These are phyloP conservation scores for Phaethon lepturus DNA, from an alignment of 2,113 vertebrate genomes.

Conservation along the genomic window DNA sequence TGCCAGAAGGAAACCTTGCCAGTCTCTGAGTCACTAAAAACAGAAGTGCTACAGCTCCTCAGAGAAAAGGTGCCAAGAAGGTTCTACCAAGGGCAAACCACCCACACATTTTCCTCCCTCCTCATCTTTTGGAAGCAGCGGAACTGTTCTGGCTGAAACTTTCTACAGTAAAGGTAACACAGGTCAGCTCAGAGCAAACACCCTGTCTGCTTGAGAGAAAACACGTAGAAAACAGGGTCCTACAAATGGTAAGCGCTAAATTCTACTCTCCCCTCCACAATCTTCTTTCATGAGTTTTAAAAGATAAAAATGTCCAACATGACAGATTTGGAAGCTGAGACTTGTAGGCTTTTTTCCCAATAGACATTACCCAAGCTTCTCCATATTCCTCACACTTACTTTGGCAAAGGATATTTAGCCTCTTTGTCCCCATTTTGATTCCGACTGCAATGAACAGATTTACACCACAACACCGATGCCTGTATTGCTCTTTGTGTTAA, in stretches of 20 bases:
- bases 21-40: constrained; percentile 6
- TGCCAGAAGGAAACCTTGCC: constrained; percentile 55
- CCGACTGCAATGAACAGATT: neutral
- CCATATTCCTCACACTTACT: neutral
- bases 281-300: neutral
- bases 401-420: neutral
- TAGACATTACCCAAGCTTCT: neutral
- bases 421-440: neutral
- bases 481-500: neutral
- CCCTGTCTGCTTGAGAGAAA: neutral
- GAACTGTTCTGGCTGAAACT: neutral
- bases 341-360: neutral
- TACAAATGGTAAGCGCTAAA: rapidly evolving
- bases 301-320: neutral
- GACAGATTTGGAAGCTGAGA: neutral
- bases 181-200: neutral
- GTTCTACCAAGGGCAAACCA: constrained; percentile 52
- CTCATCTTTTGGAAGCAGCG: neutral
- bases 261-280: neutral
- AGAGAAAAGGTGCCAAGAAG: constrained; percentile 21
- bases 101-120: neutral
- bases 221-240: rapidly evolving
- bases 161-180: neutral
- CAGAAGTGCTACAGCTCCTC: constrained; percentile 34
- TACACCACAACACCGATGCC: neutral